Percentiles rank a stretch among this genome's conserved stretches.
These are phyloP conservation scores for Istiophorus platypterus DNA, from an alignment of 2,113 vertebrate species.

Conservation along the genomic window DNA sequence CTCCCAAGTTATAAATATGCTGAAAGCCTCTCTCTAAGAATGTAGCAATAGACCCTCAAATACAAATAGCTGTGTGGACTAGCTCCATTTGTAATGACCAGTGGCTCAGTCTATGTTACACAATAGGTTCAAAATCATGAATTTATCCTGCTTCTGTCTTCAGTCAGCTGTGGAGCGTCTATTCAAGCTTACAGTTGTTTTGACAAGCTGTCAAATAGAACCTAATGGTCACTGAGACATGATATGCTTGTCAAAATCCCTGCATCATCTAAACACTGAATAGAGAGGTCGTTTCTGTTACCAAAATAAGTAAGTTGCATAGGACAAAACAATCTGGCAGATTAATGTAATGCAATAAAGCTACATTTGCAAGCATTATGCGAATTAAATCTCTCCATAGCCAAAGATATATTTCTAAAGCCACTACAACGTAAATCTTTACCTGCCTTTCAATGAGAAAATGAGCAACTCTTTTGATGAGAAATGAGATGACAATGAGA, in stretches of 20 bases:
- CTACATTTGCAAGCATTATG: background rate
- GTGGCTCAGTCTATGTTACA: slow-evolving; percentile 22
- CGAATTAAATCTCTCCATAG: background rate
- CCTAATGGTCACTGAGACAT: slow-evolving; percentile 32
- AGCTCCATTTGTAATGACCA: slow-evolving; percentile 43
- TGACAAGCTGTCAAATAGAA: slow-evolving; percentile 38
- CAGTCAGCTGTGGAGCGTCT: slow-evolving; percentile 24
- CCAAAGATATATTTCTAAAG: too few relatives aligned
- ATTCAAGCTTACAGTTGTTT: slow-evolving; percentile 45
- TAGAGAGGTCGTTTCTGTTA: background rate
- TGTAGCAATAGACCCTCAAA: slow-evolving; percentile 69
- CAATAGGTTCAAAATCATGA: slow-evolving; percentile 26
- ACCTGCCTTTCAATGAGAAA: background rate
- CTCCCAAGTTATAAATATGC: slow-evolving; percentile 73
- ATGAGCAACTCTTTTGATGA: background rate
- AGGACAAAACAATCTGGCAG: background rate
- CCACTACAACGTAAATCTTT: background rate
- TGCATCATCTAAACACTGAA: background rate
- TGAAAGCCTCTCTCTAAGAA: slow-evolving; percentile 66
- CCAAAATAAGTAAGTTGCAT: background rate
- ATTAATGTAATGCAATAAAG: background rate
- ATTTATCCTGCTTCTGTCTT: slow-evolving; percentile 6
- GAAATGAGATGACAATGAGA: background rate
- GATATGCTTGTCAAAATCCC: slow-evolving; percentile 20
- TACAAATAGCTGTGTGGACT: slow-evolving; percentile 55